These are phyloP conservation scores for Taphrorychus bicolor DNA, from an alignment of 2,888 invertebrate species.

Conservation along the genomic window DNA sequence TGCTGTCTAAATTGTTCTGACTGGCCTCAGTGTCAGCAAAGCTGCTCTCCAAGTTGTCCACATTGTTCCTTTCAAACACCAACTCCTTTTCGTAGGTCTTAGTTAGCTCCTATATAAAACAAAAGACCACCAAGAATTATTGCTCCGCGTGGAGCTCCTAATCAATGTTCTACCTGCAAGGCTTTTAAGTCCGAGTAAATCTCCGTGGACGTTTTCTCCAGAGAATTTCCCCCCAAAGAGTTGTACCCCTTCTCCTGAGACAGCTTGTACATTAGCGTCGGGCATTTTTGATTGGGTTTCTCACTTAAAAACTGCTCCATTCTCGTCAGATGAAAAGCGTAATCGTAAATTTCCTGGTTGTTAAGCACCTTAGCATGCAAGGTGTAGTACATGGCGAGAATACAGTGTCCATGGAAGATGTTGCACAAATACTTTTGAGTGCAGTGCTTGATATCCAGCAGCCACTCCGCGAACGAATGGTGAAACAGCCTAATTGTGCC, in stretches of 20 bases:
- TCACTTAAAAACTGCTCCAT: slow-evolving; percentile 68
- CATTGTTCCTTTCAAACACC: slow-evolving; percentile 44
- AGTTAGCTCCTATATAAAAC: slow-evolving; percentile 47
- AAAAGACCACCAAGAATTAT: neutral
- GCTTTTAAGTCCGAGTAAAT: slow-evolving; percentile 58
- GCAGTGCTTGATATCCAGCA: slow-evolving; percentile 97
- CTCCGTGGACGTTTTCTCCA: slow-evolving; percentile 56
- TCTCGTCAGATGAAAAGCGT: slow-evolving; percentile 73
- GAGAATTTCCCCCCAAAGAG: slow-evolving; percentile 48
- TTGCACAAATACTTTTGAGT: slow-evolving; percentile 93
- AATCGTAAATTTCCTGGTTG: slow-evolving; percentile 77
- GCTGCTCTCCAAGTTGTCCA: slow-evolving; percentile 51
- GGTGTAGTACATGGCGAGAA: slow-evolving; percentile 84
- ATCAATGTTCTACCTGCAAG: slow-evolving; percentile 44
- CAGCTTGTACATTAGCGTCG: slow-evolving; percentile 53
- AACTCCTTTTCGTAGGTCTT: slow-evolving; percentile 52
- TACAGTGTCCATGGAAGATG: slow-evolving; percentile 86
- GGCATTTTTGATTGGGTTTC: slow-evolving; percentile 61
- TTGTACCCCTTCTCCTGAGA: slow-evolving; percentile 50
- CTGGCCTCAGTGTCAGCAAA: slow-evolving; percentile 53
- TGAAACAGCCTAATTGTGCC: slow-evolving; percentile 82
- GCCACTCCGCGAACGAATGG: slow-evolving; percentile 94
- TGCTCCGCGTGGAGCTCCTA: neutral
- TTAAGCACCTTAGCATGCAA: slow-evolving; percentile 72
- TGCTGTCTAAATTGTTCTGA: slow-evolving; percentile 50